Conservation (phyloP, 2,113 vertebrate species). For the Talpa occidentalis region DNA sequence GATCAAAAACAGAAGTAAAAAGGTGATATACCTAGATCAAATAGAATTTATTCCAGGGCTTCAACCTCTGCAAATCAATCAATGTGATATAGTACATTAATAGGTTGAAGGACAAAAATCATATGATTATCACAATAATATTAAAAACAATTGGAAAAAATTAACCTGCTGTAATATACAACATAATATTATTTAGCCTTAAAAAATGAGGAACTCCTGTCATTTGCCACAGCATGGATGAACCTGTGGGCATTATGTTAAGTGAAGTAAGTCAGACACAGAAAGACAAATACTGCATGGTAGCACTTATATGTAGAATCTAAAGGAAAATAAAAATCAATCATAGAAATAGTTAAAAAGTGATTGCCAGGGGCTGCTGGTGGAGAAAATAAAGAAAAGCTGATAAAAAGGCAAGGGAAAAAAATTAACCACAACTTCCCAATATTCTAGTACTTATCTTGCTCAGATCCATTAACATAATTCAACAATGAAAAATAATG, state of each 20-base stretch:
- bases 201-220: too few species aligned
- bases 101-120: too few species aligned
- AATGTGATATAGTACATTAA: neutral
- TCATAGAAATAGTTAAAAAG: neutral
- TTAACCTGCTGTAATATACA: neutral
- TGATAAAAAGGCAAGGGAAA: neutral
- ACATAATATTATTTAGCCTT: too few species aligned
- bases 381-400: neutral
- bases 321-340: neutral
- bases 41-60: neutral
- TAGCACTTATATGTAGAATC: neutral
- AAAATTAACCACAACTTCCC: conserved; percentile 64
- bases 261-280: neutral
- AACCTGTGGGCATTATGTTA: too few species aligned
- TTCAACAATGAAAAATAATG: conserved; percentile 62
- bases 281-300: neutral
- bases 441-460: conserved; percentile 81
- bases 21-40: neutral
- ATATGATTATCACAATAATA: neutral
- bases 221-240: too few species aligned
- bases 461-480: conserved; percentile 84
- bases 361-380: neutral
- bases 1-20: neutral
- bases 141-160: neutral
- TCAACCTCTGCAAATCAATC: neutral